Base-by-base conservation (phyloP, 2,113 vertebrate genomes). In the Variabilichromis moorii region DNA sequence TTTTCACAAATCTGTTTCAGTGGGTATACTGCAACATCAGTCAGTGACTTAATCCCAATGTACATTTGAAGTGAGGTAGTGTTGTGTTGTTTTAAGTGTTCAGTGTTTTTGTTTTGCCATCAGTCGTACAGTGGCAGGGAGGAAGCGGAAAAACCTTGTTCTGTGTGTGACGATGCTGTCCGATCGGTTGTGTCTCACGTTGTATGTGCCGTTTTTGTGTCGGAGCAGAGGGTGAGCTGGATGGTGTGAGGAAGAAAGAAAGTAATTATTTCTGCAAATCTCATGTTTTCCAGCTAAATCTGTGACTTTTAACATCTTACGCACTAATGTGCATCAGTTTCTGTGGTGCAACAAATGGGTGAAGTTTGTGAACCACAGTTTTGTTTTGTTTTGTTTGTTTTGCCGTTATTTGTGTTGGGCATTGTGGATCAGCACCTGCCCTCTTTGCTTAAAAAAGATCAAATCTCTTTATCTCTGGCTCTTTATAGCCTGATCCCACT, bases 201-300 rank as follows among this genome's bases (percentile, higher is more conserved):
- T 7, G 28, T 33, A 63, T 33, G 59, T 63, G 28, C 4, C 28
- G 5, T 63, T 63, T 63, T 33, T 7, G 28, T 19, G 59, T 33
- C 1, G 1, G 4, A 63, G 59, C 59, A 63, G 59, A 33, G 1
- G 16, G 0, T 63, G 59, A 63, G 28, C 31, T 63, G 59, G 16
- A 19, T 33, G 0, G 28, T 35, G 59, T 63, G 59, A 35, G 16
- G 61, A 68, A 14, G 35, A 21, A 40, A 9, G 35, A 71, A 42
- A 71, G n/a, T n/a, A 68, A 37, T 68, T 40, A 8, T 66, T 66
- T 35, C 17, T n/a, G 61, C 61, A 66, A 66, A 66, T 19, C 61
- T 66, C 10, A 66, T 66, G 31, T 66, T 66, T 35, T 66, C 61
- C 4, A 66, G 61, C 31, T n/a, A 66, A 66, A 66, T n/a, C 31